Evolutionary conservation across 2,113 vertebrate genomes (phyloP).

Genomic region (Alligator sinensis): DNA sequence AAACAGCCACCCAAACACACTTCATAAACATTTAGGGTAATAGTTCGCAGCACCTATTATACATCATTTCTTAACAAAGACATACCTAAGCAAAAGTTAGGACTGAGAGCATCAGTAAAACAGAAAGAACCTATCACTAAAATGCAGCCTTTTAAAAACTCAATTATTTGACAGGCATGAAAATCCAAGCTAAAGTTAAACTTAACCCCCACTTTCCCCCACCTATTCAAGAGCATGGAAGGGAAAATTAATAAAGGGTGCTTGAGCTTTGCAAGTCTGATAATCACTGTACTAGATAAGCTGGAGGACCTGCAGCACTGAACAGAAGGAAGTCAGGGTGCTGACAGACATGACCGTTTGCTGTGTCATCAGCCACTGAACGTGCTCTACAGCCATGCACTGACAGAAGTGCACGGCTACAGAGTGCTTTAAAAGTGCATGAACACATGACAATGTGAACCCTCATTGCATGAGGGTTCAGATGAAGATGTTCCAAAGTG

Average conservation of each 20-base stretch:
- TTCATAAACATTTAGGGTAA: background rate
- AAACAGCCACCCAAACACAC: background rate
- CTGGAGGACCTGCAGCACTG: fast-evolving
- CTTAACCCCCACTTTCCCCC: too few relatives aligned
- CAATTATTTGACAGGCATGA: background rate
- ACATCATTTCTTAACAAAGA: background rate
- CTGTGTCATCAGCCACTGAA: too few relatives aligned
- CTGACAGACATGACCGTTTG: too few relatives aligned
- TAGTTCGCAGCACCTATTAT: background rate
- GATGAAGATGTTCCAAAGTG: too few relatives aligned
- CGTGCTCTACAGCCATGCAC: too few relatives aligned
- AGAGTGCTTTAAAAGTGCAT: too few relatives aligned
- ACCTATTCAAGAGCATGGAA: background rate
- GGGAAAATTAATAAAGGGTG: background rate
- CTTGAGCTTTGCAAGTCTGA: background rate
- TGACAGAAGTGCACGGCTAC: too few relatives aligned
- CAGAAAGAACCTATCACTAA: background rate
- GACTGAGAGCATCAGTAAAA: background rate
- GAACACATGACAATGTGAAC: too few relatives aligned
- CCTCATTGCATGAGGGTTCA: too few relatives aligned
- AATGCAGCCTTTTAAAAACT: background rate
- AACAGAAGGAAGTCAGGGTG: background rate
- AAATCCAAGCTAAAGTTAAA: background rate
- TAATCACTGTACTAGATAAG: background rate
- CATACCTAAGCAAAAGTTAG: background rate